Evolutionary conservation across 2,113 vertebrate genomes (phyloP).

Genomic region (Hoplias malabaricus): DNA sequence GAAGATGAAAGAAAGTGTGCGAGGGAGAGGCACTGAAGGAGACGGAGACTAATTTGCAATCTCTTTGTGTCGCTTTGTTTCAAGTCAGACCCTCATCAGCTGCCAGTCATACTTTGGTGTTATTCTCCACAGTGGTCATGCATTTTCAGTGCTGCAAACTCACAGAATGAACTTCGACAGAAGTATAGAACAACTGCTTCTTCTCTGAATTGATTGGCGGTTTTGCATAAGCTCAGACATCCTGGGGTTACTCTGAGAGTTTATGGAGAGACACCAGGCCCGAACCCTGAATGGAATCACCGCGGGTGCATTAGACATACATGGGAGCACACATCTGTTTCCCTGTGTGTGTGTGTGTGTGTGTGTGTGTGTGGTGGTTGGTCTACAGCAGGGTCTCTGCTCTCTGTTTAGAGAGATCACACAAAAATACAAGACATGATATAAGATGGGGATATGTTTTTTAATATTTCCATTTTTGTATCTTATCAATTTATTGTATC

Average conservation of each 20-base stretch:
- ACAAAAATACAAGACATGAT: no score
- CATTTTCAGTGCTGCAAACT: background rate
- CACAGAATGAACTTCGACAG: background rate
- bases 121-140: conserved; percentile 17
- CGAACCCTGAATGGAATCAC: background rate
- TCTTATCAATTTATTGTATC: no score
- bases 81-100: conserved; percentile 47
- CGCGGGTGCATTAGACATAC: background rate
- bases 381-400: background rate
- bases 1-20: background rate
- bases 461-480: no score
- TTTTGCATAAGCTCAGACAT: background rate
- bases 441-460: no score
- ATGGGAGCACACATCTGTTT: background rate
- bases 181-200: background rate
- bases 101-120: conserved; percentile 51
- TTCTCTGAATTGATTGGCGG: background rate
- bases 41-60: conserved; percentile 15
- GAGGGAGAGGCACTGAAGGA: background rate
- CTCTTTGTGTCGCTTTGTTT: conserved; percentile 19
- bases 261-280: background rate
- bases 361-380: no score
- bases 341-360: no score
- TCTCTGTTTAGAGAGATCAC: no score
- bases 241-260: background rate